Conservation (phyloP, 2,888 invertebrate species). For the Colostygia pectinataria region DNA sequence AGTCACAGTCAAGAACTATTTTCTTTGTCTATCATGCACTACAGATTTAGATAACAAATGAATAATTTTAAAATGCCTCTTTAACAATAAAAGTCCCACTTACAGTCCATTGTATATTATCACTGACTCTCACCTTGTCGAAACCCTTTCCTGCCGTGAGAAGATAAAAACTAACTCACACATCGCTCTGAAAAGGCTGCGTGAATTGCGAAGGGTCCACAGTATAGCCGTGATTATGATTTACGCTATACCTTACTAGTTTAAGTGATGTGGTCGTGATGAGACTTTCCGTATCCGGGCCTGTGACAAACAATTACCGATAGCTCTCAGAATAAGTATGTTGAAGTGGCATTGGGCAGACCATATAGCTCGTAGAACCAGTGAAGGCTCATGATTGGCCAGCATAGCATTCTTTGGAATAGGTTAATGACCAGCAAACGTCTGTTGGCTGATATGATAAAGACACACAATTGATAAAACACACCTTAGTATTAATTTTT, state of each 20-base stretch:
- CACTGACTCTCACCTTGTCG: conserved; percentile 2
- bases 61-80: conserved; percentile 2
- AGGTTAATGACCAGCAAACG: no score
- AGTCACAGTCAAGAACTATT: no score
- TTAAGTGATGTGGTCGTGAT: conserved; percentile 14
- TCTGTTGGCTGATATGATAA: no score
- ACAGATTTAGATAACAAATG: no score
- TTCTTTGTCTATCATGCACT: no score
- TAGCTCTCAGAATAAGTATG: no score
- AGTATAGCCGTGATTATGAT: conserved; percentile 39
- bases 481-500: no score
- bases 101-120: conserved; percentile 4
- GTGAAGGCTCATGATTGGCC: no score
- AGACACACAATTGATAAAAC: no score
- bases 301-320: not conserved
- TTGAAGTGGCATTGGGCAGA: no score
- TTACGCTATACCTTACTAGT: conserved; percentile 35
- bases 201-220: conserved; percentile 26
- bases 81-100: conserved; percentile 7
- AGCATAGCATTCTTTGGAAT: no score
- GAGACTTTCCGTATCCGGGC: conserved; percentile 10
- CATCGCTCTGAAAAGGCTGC: conserved; percentile 25
- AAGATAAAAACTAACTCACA: conserved; percentile 19
- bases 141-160: conserved; percentile 11
- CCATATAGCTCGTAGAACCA: no score